A percentile compares a stretch with the other conserved stretches of the same genome.
phyloP scores from a whole-genome alignment of 2,113 vertebrate species.

The Sterna hirundo region DNA sequence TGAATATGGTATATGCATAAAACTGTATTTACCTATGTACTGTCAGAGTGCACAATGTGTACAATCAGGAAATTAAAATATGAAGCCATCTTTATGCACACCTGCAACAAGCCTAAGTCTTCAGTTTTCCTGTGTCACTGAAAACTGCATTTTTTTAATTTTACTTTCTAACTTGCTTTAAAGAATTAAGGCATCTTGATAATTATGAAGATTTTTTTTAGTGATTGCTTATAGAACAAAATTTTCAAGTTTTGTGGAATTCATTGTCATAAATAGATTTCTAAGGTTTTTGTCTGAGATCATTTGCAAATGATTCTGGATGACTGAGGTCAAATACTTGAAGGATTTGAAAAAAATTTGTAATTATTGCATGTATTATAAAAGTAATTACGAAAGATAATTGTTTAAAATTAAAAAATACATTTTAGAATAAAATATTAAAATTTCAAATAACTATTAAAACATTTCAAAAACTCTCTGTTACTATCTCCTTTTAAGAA shows the following conservation, averaged over 20 bases:
- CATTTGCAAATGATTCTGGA: background rate
- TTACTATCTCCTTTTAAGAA: background rate
- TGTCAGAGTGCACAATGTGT: background rate
- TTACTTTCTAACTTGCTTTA: background rate
- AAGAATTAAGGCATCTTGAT: background rate
- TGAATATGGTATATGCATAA: background rate
- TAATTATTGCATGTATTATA: background rate
- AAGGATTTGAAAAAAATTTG: background rate
- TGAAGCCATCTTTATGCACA: background rate
- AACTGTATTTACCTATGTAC: background rate
- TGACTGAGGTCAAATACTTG: background rate
- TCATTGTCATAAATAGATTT: background rate
- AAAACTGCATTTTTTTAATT: background rate
- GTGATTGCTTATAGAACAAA: background rate
- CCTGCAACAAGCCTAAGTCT: background rate
- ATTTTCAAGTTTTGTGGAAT: background rate
- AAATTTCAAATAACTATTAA: background rate
- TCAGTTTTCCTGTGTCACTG: background rate
- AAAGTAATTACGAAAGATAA: background rate
- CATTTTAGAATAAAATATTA: background rate
- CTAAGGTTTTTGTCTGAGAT: background rate
- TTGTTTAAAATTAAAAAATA: background rate
- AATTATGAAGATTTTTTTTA: background rate
- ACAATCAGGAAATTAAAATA: background rate
- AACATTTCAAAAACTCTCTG: fast-evolving